These are phyloP conservation scores for Zoanthus sansibaricus DNA, from an alignment of 92 coral and sea anemone genomes.

Conservation along the genomic window DNA sequence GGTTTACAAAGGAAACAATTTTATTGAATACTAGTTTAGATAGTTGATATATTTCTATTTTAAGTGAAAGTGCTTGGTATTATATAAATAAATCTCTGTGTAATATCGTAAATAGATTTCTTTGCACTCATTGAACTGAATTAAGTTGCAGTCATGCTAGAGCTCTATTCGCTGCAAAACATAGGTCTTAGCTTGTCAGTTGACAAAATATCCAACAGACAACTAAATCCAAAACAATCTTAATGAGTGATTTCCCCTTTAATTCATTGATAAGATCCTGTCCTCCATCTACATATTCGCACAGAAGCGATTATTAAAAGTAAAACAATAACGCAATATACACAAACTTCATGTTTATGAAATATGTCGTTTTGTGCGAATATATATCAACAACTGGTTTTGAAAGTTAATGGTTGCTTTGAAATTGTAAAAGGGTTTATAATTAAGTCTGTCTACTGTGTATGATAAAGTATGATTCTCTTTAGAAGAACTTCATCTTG, in stretches of 20 bases:
- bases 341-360: not conserved
- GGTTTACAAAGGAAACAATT: not conserved
- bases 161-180: not conserved
- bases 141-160: not conserved
- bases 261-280: not conserved
- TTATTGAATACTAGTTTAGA: not conserved
- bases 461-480: not conserved
- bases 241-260: not conserved
- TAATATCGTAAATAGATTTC: too few relatives aligned
- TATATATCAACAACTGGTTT: not conserved
- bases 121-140: not conserved
- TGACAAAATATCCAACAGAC: not conserved
- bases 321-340: not conserved
- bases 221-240: not conserved
- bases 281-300: not conserved
- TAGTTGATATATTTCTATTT: not conserved
- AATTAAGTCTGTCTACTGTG: not conserved
- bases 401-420: not conserved
- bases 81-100: not conserved
- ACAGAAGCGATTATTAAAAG: not conserved
- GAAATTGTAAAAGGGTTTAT: slow-evolving; percentile 1
- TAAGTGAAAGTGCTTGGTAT: not conserved
- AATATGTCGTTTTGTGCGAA: not conserved
- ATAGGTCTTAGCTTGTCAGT: not conserved
- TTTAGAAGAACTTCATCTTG: not conserved